Evolutionary conservation across 2,113 vertebrate genomes (phyloP).

Genomic region (Heterocephalus glaber): DNA sequence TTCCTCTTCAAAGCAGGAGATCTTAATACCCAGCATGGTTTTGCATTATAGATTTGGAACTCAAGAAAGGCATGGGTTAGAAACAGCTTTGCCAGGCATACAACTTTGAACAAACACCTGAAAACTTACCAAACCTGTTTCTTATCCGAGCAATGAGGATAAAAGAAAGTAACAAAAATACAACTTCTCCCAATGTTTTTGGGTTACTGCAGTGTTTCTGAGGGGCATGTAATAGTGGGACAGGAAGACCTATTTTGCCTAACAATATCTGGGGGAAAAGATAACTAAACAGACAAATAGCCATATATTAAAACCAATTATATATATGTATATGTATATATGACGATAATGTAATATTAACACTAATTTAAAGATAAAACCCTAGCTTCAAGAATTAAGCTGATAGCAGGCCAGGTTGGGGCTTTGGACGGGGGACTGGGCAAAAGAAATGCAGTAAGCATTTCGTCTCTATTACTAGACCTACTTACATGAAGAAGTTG

Average conservation of each 20-base stretch:
- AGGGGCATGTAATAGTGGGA: neutral
- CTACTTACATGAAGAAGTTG: neutral
- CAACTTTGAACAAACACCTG: neutral
- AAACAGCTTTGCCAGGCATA: constrained; percentile 33
- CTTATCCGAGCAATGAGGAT: constrained; percentile 44
- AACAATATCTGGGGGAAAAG: neutral
- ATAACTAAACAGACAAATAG: neutral
- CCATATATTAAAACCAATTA: neutral
- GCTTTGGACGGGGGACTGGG: neutral
- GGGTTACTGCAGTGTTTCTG: neutral
- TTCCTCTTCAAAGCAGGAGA: neutral
- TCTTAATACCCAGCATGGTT: neutral
- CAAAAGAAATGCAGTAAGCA: neutral
- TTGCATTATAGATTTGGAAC: neutral
- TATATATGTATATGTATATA: neutral
- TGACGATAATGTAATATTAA: neutral
- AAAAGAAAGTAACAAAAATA: neutral
- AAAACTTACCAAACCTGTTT: constrained; percentile 44
- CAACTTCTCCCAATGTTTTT: neutral
- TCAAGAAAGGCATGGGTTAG: neutral
- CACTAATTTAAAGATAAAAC: neutral
- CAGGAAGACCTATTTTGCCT: neutral
- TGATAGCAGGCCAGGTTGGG: neutral
- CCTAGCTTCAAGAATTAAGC: neutral
- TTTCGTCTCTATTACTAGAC: neutral